Evolutionary conservation across 2,888 invertebrate species (phyloP).

Genomic region (Dioctria rufipes): DNA sequence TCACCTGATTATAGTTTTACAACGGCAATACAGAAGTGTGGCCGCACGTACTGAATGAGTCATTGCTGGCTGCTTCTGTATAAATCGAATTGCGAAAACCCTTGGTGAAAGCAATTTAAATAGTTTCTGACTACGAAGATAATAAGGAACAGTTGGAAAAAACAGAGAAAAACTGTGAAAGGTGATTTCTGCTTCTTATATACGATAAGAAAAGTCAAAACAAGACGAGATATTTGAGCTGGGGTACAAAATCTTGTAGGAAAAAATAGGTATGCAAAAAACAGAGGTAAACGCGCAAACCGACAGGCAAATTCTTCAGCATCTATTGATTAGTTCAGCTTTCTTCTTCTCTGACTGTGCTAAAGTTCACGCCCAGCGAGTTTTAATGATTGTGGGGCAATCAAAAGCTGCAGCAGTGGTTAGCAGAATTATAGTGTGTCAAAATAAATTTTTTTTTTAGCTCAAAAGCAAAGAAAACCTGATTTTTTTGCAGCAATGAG

Average conservation of each 20-base stretch:
- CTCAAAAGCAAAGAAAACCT: no score
- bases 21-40: neutral
- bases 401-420: neutral
- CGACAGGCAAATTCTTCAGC: constrained; percentile 10
- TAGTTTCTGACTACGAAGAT: neutral
- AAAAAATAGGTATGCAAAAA: neutral
- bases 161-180: neutral
- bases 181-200: neutral
- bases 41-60: constrained; percentile 15
- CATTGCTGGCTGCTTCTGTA: constrained; percentile 11
- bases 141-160: neutral
- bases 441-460: no score
- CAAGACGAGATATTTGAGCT: no score
- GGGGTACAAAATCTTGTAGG: no score
- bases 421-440: no score
- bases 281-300: neutral
- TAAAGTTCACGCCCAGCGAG: neutral
- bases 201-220: neutral
- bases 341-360: neutral
- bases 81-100: constrained; percentile 15
- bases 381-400: neutral
- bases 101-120: constrained; percentile 35
- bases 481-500: no score
- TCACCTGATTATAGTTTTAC: constrained; percentile 28
- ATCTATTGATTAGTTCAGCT: constrained; percentile 14